These are phyloP conservation scores for Aramus guarauna DNA, from an alignment of 2,113 vertebrate species.

Conservation along the genomic window DNA sequence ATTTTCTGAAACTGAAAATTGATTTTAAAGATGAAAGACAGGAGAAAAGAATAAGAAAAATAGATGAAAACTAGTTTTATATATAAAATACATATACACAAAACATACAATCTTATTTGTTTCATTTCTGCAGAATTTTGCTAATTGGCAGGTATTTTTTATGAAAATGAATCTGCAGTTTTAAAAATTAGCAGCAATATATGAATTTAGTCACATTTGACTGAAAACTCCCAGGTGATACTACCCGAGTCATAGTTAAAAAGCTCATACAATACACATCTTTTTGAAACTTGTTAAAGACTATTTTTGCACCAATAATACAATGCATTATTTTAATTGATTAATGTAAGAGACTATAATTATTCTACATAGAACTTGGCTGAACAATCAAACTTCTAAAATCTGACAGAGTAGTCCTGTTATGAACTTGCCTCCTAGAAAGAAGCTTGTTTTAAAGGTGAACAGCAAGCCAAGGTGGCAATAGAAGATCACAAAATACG, in stretches of 20 bases:
- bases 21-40: not conserved
- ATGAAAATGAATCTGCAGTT: not conserved
- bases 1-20: not conserved
- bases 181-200: not conserved
- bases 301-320: not conserved
- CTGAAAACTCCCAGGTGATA: not conserved
- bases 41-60: not conserved
- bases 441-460: not conserved
- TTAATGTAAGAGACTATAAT: not conserved
- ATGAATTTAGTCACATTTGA: not conserved
- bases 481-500: not conserved
- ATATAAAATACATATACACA: not conserved
- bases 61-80: not conserved
- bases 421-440: not conserved
- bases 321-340: not conserved
- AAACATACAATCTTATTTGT: not conserved
- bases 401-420: not conserved
- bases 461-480: not conserved
- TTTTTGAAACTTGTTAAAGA: not conserved
- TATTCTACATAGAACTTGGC: not conserved
- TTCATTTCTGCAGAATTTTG: not conserved
- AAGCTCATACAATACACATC: not conserved
- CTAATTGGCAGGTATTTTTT: not conserved
- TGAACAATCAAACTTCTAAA: not conserved
- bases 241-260: not conserved